A percentile compares a stretch with the other conserved stretches of the same genome.
These are phyloP conservation scores for Cryptotis parvus DNA, from an alignment of 2,113 vertebrate species.

Conservation along the genomic window DNA sequence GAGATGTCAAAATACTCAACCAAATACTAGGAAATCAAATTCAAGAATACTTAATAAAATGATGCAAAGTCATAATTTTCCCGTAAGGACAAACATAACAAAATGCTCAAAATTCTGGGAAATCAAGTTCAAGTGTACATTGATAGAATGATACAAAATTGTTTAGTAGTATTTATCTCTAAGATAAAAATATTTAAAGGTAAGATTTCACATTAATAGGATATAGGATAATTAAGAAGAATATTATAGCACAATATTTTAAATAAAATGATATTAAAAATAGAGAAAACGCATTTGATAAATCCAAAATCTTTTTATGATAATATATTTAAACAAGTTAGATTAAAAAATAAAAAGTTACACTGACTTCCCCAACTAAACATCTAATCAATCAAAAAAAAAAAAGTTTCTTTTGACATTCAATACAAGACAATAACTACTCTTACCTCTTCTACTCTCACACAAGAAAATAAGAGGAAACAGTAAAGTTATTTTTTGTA, in stretches of 20 bases:
- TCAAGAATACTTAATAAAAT: too few species aligned
- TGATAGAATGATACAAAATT: background rate
- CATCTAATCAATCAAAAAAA: background rate
- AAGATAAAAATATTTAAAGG: background rate
- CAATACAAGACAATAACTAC: background rate
- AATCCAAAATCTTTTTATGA: background rate
- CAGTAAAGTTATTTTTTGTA: too few species aligned
- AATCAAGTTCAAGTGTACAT: background rate
- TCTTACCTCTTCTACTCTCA: background rate
- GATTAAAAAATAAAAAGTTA: background rate
- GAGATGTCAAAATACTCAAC: too few species aligned
- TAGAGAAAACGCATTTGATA: background rate
- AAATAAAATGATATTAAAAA: background rate
- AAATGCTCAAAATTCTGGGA: too few species aligned
- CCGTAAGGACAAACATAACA: too few species aligned
- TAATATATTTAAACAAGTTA: background rate
- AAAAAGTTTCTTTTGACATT: background rate
- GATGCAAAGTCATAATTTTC: too few species aligned
- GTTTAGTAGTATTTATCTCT: background rate
- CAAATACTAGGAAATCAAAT: too few species aligned
- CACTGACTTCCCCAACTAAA: background rate
- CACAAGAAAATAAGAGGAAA: background rate
- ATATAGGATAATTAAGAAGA: background rate
- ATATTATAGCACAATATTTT: background rate
- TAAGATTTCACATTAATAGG: background rate